Evolutionary conservation across 2,888 invertebrate species (phyloP), one percentile per base, ranked within the genome.

Genomic region (Meiosimyza decipiens): DNA sequence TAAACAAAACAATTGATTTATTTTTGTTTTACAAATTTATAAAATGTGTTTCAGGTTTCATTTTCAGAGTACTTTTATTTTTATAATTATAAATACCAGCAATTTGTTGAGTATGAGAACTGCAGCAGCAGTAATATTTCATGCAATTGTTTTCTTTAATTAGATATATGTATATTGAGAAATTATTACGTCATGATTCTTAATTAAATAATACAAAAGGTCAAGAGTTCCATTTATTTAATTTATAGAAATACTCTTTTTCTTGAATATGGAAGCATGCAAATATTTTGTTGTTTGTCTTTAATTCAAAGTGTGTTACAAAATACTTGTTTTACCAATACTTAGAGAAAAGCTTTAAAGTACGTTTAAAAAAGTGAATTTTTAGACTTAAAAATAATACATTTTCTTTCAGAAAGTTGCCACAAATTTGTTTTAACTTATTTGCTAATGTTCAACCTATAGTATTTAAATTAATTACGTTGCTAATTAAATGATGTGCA

Each of bases 351-450:
- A 69, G 33, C 18, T 67, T 51, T 33, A 62, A 52, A 69, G 52
- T 11, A 28, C 7, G 28, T 59, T 28, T 51, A 52, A 57, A 11
- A 47, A 15, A 33, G 50, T 33, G 54, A 13, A 7, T 6, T 59
- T 63, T 63, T 54, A 47, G 40, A 70, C 74, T 73, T 76, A 74
- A 75, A 71, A 64, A 64, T 72, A 65, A 73, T 74, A 67, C 74
- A 60, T 71, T 72, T 76, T 74, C 77, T 79, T 79, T 79, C 76
- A 74, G 76, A 80, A 79, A 82, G 80, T 79, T 81, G 79, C 80
- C 79, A 75, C 73, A 76, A 74, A 72, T 75, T 66, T 66, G 72
- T 64, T 72, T 74, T 72, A 64, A 74, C n/a, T 40, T 54, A 70
- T 47, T 9, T 54, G 52, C 47, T 64, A 64, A 50, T 63, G 51